Evolutionary conservation across 2,113 vertebrate species (phyloP).

Genomic region (Ptyas mucosa): DNA sequence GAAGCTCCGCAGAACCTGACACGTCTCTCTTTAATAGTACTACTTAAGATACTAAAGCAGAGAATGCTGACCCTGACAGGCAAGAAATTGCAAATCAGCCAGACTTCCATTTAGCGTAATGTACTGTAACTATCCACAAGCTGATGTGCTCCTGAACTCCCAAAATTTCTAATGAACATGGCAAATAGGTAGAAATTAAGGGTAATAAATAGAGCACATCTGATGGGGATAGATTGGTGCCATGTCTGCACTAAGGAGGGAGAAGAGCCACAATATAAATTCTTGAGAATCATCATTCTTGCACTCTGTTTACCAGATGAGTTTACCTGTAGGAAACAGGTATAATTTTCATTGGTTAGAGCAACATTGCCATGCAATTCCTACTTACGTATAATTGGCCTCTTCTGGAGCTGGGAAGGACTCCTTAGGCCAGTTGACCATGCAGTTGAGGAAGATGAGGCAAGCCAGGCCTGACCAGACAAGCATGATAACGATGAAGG

Average conservation of each 20-base stretch:
- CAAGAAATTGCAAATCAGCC: background rate
- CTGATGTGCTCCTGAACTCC: background rate
- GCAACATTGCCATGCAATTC: background rate
- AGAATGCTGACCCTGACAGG: background rate
- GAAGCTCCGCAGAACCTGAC: too few species aligned
- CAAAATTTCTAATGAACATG: background rate
- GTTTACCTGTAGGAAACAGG: too few species aligned
- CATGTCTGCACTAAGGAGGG: background rate
- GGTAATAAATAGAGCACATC: background rate
- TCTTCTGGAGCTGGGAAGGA: constrained; percentile 83
- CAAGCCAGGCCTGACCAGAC: constrained; percentile 79
- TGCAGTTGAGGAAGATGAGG: constrained; percentile 82
- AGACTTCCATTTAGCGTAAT: background rate
- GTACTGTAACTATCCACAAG: background rate
- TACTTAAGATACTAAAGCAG: background rate
- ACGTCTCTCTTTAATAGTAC: background rate
- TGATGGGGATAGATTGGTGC: background rate
- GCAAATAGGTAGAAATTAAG: background rate
- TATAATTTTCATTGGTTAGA: background rate
- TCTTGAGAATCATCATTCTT: background rate
- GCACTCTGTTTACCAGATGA: background rate
- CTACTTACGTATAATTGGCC: constrained; percentile 75
- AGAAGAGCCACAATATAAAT: background rate
- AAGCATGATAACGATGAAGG: constrained; percentile 83
- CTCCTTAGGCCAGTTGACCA: constrained; percentile 84